Base-by-base conservation (phyloP, 2,797 vertebrate genomes). In the Clarias laeviceps region DNA sequence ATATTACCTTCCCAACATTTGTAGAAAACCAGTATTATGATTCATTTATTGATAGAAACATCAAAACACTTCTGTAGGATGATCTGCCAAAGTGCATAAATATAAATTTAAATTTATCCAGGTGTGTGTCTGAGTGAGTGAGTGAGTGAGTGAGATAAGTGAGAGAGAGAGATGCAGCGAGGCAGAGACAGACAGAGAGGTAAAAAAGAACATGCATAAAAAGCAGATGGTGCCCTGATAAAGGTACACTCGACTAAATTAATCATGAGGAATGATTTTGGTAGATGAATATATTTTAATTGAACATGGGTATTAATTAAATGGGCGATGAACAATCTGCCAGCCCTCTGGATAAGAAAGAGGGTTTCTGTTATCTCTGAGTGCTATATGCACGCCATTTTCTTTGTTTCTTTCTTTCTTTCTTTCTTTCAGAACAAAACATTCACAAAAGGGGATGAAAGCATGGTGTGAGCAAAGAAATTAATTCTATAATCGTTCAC, bases 261-360 rank as follows among this genome's bases (percentile, higher is more conserved):
- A 93, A 93, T 91, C 91, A 93, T 93, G 89, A 90, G 89, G 90
- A 90, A 83, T 92, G 92, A 93, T 94, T 92, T 92, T 86, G 89
- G 88, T 66, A 85, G 86, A 93, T 92, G 82, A 91, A 93, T 86
- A 70, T 87, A 45, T 90, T 92, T 87, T 91, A 93, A 94, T 94
- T 90, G 91, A 90, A 91, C 87, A 88, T 90, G 91, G 87, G 69
- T 86, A 87, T 85, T 91, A 91, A 94, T 94, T 93, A 91, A 88
- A 90, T 82, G 83, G 85, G 87, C 84, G 87, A 91, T 88, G 81
- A 87, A 84, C 83, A 84, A 89, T 82, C 85, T 87, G 84, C 69
- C 56, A 80, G 56, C 76, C 27, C 57, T 79, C 22, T 62, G 32
- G 20, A 14, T 62, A 79, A 62, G 57, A 62, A 79, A 37, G 0